These are phyloP conservation scores for Habropoda laboriosa DNA, from an alignment of 1,140 invertebrate species.

Conservation along the genomic window DNA sequence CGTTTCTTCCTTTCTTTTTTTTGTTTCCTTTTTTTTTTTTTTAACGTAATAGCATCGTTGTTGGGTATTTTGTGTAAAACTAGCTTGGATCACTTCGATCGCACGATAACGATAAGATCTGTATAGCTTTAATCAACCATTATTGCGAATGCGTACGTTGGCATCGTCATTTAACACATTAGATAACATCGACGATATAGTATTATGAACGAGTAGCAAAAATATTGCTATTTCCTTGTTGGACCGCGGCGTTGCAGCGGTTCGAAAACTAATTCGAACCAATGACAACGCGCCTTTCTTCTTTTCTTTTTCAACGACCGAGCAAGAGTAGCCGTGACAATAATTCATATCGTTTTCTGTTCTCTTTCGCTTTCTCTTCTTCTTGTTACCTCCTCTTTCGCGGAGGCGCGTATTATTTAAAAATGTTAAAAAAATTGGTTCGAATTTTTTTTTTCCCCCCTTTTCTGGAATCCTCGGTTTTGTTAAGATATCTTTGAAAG, in stretches of 20 bases:
- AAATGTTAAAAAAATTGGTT: no score
- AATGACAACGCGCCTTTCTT: neutral
- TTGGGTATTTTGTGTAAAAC: constrained; percentile 42
- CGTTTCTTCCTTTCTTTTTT: no score
- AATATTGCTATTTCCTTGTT: constrained; percentile 66
- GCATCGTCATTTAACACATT: constrained; percentile 50
- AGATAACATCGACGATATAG: constrained; percentile 65
- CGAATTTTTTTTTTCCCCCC: no score
- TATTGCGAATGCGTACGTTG: constrained; percentile 60
- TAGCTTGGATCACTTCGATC: constrained; percentile 42
- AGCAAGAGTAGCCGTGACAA: neutral
- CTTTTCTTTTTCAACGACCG: no score
- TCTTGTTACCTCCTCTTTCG: no score
- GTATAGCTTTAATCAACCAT: constrained; percentile 50
- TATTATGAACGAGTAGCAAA: constrained; percentile 68
- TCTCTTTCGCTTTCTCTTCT: no score
- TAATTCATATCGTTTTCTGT: no score
- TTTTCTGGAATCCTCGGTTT: no score
- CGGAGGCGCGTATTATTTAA: no score
- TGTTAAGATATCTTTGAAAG: no score
- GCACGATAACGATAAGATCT: constrained; percentile 52
- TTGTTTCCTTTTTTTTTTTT: no score
- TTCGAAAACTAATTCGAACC: neutral
- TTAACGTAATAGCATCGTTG: constrained; percentile 45
- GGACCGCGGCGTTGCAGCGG: neutral